These are phyloP conservation scores for Eurosta solidaginis DNA, from an alignment of 1,140 invertebrate species.

Conservation along the genomic window DNA sequence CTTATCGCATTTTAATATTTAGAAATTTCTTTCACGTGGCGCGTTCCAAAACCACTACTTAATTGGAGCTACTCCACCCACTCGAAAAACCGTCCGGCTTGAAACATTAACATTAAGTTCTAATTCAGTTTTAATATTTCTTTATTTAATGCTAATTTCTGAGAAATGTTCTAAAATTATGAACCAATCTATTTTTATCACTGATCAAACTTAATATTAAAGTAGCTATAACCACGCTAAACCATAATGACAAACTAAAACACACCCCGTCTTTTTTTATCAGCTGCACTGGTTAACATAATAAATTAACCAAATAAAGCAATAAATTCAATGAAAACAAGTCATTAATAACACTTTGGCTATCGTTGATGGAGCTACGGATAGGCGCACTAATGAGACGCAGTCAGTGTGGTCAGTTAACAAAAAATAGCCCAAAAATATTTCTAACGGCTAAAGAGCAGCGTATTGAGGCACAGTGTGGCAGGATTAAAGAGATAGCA, in stretches of 20 bases:
- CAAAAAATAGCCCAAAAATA: slow-evolving; percentile 8
- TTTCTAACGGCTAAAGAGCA: background rate
- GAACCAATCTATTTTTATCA: background rate
- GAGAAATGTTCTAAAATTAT: too few relatives aligned
- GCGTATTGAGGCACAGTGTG: background rate
- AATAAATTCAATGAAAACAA: slow-evolving; percentile 34
- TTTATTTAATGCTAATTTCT: background rate
- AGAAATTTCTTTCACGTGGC: too few relatives aligned
- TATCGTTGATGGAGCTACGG: background rate
- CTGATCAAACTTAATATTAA: background rate
- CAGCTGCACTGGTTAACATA: slow-evolving; percentile 2
- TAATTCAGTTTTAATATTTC: background rate
- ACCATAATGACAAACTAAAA: background rate
- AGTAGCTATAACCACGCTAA: background rate
- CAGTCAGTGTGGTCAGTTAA: background rate
- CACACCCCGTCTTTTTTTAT: background rate
- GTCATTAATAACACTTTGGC: slow-evolving; percentile 35
- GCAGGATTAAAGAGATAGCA: too few relatives aligned
- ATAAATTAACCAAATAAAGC: slow-evolving; percentile 30
- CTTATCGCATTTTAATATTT: too few relatives aligned
- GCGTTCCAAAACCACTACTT: too few relatives aligned
- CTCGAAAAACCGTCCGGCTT: too few relatives aligned
- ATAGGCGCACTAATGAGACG: background rate
- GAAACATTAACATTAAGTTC: background rate
- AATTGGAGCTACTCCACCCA: too few relatives aligned